These are phyloP conservation scores for Drosophila eugracilis DNA, from an alignment of 1,140 invertebrate genomes.

Conservation along the genomic window DNA sequence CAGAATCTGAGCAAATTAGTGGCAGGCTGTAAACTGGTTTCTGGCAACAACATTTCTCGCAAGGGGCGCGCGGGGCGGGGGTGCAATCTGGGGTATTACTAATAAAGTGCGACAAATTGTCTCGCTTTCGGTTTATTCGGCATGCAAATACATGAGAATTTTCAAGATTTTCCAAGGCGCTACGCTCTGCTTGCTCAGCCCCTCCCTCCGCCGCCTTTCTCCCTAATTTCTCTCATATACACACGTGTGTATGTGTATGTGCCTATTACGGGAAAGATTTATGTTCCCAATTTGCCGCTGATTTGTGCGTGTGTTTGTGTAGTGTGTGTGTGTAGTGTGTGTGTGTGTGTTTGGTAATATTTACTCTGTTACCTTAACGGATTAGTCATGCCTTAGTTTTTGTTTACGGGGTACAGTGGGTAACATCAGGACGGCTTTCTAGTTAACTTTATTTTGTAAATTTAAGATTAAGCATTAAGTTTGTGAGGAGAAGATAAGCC, in stretches of 20 bases:
- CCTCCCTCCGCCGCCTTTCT: constrained; percentile 1
- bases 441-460: too few relatives aligned
- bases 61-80: neutral
- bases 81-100: constrained; percentile 11
- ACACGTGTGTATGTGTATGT: constrained; percentile 21
- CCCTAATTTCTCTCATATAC: neutral
- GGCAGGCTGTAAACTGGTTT: constrained; percentile 29
- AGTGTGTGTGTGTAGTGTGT: constrained; percentile 7
- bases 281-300: constrained; percentile 65
- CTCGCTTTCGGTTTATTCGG: constrained; percentile 18
- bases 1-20: constrained; percentile 6
- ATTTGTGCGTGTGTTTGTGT: constrained; percentile 22
- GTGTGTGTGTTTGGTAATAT: constrained; percentile 40
- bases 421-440: too few relatives aligned
- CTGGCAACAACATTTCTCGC: neutral
- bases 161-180: constrained; percentile 35
- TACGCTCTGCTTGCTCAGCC: constrained; percentile 41
- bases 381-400: constrained; percentile 61
- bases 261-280: constrained; percentile 70
- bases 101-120: constrained; percentile 46
- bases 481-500: too few relatives aligned
- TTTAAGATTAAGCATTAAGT: too few relatives aligned
- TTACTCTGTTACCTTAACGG: constrained; percentile 46
- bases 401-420: constrained; percentile 20
- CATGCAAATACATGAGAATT: constrained; percentile 19